These are phyloP conservation scores for Halcyon chelicuti DNA, from an alignment of 2,797 vertebrate species.

Conservation along the genomic window DNA sequence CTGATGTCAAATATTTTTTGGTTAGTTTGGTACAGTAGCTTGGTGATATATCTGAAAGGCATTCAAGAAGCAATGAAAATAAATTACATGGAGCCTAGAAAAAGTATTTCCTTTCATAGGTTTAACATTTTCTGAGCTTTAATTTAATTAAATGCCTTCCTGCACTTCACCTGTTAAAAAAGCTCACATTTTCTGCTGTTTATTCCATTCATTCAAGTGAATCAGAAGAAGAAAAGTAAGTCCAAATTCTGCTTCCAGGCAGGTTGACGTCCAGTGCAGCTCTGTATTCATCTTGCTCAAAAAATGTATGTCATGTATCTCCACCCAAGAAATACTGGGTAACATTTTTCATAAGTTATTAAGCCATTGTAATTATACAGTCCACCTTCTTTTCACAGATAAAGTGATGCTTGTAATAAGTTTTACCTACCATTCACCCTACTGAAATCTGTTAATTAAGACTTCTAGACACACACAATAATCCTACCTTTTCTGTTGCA, in stretches of 20 bases:
- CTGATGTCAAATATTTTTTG: neutral
- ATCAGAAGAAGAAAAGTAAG: slow-evolving; percentile 1
- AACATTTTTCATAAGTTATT: neutral
- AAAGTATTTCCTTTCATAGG: neutral
- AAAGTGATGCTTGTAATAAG: neutral
- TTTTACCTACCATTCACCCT: neutral
- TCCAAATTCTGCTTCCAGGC: neutral
- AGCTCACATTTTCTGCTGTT: neutral
- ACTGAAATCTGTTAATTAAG: slow-evolving; percentile 56
- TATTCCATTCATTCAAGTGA: neutral
- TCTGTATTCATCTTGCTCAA: neutral
- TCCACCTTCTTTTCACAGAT: slow-evolving; percentile 16
- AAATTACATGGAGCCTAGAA: neutral
- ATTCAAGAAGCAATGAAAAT: neutral
- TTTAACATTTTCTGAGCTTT: neutral
- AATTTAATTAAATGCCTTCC: slow-evolving; percentile 43
- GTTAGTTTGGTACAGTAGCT: neutral
- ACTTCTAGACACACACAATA: slow-evolving; percentile 33
- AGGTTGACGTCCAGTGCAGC: neutral
- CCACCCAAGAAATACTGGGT: neutral
- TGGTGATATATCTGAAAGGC: neutral
- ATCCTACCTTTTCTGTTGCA: slow-evolving; percentile 23
- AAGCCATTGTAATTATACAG: slow-evolving; percentile 8
- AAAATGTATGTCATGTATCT: neutral
- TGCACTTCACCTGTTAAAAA: slow-evolving; percentile 4